These are phyloP conservation scores for Rhyzopertha dominica DNA, from an alignment of 1,140 invertebrate species.

Conservation along the genomic window DNA sequence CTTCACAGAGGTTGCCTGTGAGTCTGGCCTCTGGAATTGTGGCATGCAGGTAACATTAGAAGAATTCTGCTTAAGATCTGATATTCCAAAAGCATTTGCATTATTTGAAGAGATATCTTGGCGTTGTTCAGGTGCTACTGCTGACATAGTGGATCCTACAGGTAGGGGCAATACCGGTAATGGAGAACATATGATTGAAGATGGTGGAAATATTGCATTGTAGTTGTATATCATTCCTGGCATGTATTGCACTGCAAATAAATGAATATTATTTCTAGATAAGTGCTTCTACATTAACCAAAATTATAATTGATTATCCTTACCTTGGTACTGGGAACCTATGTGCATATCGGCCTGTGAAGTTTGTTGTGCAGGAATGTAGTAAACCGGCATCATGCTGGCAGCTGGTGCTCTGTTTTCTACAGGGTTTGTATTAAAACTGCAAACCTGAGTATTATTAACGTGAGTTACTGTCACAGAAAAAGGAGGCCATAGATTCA, in stretches of 20 bases:
- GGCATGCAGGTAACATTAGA: conserved; percentile 11
- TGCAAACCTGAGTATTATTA: conserved; percentile 40
- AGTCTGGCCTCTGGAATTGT: conserved; percentile 48
- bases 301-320: no score
- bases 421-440: conserved; percentile 24
- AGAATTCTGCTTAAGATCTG: conserved; percentile 17
- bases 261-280: conserved; percentile 6
- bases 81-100: conserved; percentile 1
- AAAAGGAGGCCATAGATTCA: conserved; percentile 58
- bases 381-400: conserved; percentile 57
- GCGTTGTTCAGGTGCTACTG: neutral
- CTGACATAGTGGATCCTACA: conserved; percentile 20
- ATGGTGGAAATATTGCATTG: conserved; percentile 45
- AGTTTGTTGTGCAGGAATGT: conserved; percentile 50
- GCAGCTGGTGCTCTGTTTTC: conserved; percentile 21
- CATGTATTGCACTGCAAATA: conserved; percentile 51
- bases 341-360: conserved; percentile 20
- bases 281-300: no score
- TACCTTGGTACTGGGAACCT: no score
- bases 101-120: neutral
- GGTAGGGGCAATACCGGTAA: conserved; percentile 43
- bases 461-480: conserved; percentile 50
- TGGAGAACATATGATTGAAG: conserved; percentile 49
- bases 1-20: conserved; percentile 57
- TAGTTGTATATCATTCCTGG: conserved; percentile 51